Conservation (phyloP, 2,113 vertebrate species). For the Hyperopisus bebe region DNA sequence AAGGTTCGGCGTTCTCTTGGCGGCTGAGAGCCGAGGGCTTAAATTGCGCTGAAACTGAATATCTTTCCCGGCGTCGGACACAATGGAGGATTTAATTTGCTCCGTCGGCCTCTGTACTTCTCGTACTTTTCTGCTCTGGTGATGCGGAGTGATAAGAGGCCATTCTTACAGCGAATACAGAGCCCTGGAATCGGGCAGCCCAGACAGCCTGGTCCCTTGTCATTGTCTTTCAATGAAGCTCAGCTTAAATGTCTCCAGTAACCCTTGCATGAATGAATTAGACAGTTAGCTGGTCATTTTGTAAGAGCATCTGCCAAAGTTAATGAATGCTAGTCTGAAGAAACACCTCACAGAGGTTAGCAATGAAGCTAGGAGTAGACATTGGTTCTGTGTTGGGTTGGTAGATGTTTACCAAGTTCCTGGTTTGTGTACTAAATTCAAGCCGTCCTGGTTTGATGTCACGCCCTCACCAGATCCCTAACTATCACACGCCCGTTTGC, state of each 20-base stretch:
- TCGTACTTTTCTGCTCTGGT: conserved; percentile 24
- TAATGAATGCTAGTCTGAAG: background rate
- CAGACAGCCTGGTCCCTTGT: background rate
- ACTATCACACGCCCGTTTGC: background rate
- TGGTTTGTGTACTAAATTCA: background rate
- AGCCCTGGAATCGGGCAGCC: background rate
- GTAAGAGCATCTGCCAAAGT: background rate
- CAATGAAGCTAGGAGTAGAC: background rate
- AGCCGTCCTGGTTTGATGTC: background rate
- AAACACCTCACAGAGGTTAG: background rate
- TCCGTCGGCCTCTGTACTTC: background rate
- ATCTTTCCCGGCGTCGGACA: conserved; percentile 21
- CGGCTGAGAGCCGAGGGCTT: conserved; percentile 4
- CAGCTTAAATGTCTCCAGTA: background rate
- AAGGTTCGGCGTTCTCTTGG: conserved; percentile 13
- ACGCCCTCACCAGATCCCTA: background rate
- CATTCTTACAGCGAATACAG: background rate
- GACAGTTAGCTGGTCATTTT: background rate
- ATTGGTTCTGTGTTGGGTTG: background rate
- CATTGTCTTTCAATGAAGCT: background rate
- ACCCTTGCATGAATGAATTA: background rate
- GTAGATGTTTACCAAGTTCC: background rate
- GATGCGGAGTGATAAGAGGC: background rate
- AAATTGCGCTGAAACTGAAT: conserved; percentile 30
- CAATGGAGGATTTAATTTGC: conserved; percentile 22